Base-by-base conservation (phyloP, 1,140 invertebrate genomes). In the Odontomachus brunneus region DNA sequence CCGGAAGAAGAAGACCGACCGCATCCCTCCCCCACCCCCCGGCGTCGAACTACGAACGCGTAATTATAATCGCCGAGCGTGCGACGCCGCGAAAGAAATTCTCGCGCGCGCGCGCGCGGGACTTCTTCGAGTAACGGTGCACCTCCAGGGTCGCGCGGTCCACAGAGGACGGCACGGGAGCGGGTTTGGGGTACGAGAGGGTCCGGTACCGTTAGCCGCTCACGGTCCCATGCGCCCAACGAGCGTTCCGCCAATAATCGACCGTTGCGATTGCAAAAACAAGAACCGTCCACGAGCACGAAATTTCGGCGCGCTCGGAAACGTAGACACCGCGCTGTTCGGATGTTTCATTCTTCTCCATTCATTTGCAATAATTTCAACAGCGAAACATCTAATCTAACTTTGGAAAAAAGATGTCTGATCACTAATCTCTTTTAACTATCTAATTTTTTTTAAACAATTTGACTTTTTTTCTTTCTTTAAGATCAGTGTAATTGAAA, bases 201-300 rank as follows among this genome's bases (percentile, higher is more conserved):
- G 33, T 76, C 75, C 33, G 67, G 74, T 87, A 88, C 86, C 86
- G 86, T 88, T 88, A 88, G 38, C 44, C 55, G 69, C 17, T 84
- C 69, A 74, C 82, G 57, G 49, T 85, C 67, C 83, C 62, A 69
- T 12, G 85, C 78, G 67, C 55, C 65, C 81, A 38, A 51, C 69
- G 62, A 62, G 60, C 44, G 55, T 84, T 69, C 22, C 51, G 17
- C 33, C 24, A 48, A 57, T 78, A 78, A 69, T 78, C 63, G 29
- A n/a, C 29, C 51, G 63, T 67, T 33, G 14, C 33, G 49, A 67
- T 67, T 55, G 63, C 55, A 78, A 78, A 69, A 78, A 57, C 2
- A 33, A 14, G 19, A 53, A 22, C 44, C 29, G n/a, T n/a, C n/a
- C n/a, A n/a, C n/a, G 44, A n/a, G 3, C 4, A 55, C 12, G 24